Conservation (phyloP, 2,113 vertebrate species). For the Pleuronectes platessa region DNA sequence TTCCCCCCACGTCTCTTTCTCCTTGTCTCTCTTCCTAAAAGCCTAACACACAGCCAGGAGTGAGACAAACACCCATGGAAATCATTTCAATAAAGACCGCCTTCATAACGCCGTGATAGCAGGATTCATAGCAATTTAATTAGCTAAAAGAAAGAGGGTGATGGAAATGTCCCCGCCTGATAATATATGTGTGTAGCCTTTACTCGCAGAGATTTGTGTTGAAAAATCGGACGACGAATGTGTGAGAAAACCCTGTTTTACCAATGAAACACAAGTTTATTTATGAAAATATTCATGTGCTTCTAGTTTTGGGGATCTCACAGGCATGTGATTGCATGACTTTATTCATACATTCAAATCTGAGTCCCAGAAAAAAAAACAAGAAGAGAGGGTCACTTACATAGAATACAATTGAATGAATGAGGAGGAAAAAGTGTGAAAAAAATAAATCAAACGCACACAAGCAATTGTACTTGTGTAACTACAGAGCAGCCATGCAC, state of each 20-base stretch:
- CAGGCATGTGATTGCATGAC: conserved; percentile 40
- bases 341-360: conserved; percentile 72
- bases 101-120: conserved; percentile 66
- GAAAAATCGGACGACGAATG: conserved; percentile 27
- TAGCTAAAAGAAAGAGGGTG: conserved; percentile 59
- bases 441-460: conserved; percentile 29
- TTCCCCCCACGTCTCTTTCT: conserved; percentile 35
- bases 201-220: conserved; percentile 35
- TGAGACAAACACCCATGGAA: conserved; percentile 77
- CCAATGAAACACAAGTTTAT: conserved; percentile 50
- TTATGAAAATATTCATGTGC: conserved; percentile 62
- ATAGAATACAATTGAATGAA: conserved; percentile 37
- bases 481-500: conserved; percentile 57
- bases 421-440: conserved; percentile 22
- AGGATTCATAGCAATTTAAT: conserved; percentile 69
- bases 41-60: conserved; percentile 66
- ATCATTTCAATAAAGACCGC: conserved; percentile 72
- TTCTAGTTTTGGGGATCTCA: conserved; percentile 39
- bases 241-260: conserved; percentile 33
- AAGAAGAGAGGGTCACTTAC: conserved; percentile 32
- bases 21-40: conserved; percentile 59
- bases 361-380: conserved; percentile 26
- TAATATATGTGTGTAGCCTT: conserved; percentile 37
- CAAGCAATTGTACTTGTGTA: conserved; percentile 51
- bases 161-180: conserved; percentile 51